A percentile compares a stretch with the other conserved stretches of the same genome.
Conservation (phyloP, 2,888 invertebrate genomes). For the Hyposoter didymator region DNA sequence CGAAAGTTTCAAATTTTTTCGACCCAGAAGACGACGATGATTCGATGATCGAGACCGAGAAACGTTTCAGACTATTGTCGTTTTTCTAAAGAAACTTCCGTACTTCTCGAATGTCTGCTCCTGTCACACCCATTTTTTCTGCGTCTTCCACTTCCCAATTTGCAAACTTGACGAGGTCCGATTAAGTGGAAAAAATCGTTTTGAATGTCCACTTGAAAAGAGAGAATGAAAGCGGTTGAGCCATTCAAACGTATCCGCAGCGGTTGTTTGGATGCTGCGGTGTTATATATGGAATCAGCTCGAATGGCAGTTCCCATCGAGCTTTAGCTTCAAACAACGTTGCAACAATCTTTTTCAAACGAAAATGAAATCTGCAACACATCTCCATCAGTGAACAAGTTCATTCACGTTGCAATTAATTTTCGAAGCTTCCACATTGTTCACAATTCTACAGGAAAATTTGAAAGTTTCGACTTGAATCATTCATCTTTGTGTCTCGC, state of each 20-base stretch:
- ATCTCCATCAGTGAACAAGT: background rate
- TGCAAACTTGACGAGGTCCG: background rate
- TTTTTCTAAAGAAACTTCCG: background rate
- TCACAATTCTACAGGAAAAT: background rate
- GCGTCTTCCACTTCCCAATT: background rate
- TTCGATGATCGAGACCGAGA: background rate
- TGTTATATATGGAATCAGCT: background rate
- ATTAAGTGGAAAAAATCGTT: background rate
- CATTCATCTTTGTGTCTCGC: background rate
- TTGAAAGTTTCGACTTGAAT: background rate
- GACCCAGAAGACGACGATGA: background rate
- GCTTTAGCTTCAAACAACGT: slow-evolving; percentile 1
- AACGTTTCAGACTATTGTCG: background rate
- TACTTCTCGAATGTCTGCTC: background rate
- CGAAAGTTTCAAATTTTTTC: background rate
- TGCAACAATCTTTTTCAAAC: background rate
- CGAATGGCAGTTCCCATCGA: background rate
- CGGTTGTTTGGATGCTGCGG: background rate
- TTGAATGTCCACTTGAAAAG: background rate
- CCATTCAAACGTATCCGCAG: background rate
- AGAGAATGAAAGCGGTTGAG: background rate
- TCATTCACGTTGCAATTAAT: background rate
- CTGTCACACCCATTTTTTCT: slow-evolving; percentile 29
- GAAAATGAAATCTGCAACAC: background rate
- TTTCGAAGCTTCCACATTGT: background rate